Base-by-base conservation (phyloP, 30 jellyfish, hydroid and myxozoan genomes). In the Aurelia aurita complex sp. Pacific region DNA sequence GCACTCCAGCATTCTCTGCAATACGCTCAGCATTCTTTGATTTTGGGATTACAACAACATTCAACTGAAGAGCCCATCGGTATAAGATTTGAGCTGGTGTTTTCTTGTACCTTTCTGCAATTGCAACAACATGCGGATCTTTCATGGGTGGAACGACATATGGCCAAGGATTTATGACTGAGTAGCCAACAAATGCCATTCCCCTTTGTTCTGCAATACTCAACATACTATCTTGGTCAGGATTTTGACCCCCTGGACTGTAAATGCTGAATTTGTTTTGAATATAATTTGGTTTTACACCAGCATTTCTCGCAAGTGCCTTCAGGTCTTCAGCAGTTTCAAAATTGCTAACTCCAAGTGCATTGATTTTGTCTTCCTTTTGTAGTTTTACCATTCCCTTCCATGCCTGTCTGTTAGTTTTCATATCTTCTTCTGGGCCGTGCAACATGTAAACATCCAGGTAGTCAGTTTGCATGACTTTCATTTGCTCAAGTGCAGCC, bases 41-140 rank as follows among this genome's bases (percentile, higher is more conserved):
- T 50, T 81, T 88, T 71, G 97, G 97, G 0, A 88, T 80, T 75
- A 80, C 43, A 16, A 75, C 73, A 5, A 67, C 77, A 36, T 79
- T 74, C 19, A 69, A 9, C 80, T 88, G 97, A 55, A 88, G 67
- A 8, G 97, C 91, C 97, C 97, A 88, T 15, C 97, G 80, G 76
- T 77, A 3, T 34, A 80, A 61, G 7, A 88, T 64, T 52, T 88
- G 85, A 17, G 92, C 88, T 1, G 86, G 68, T 10, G 88, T 80
- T 59, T 73, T 80, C 29, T 80, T 80, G 78, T 79, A 80, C 67
- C 81, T 65, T 66, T 52, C 64, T 10, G 92, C 90, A 35, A 88
- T 80, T 42, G 79, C 85, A 2, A 77, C 23, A 18, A 88, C 85
- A 73, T 74, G 86, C 10, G 97, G 92, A 63, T 81, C 91, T 10